phyloP scores from a whole-genome alignment of 2,888 invertebrate genomes.

The Drosophila kanekoi region DNA sequence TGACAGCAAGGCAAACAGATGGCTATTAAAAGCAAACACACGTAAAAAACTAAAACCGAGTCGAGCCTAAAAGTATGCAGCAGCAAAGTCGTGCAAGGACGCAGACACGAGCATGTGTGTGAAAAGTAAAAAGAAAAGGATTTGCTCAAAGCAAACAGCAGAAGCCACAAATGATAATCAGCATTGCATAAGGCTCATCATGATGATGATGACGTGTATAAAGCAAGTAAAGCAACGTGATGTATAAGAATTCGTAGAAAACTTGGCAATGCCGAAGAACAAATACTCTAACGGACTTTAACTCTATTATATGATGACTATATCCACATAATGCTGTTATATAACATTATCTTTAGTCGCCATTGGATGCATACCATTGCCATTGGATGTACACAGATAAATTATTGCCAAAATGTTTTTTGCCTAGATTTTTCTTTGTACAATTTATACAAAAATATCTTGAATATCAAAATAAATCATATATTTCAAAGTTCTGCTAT shows the following conservation, averaged over 20 bases:
- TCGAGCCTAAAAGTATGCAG: constrained; percentile 69
- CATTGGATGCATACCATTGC: too few species aligned
- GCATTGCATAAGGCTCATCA: constrained; percentile 39
- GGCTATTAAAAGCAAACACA: constrained; percentile 78
- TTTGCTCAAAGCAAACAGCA: constrained; percentile 50
- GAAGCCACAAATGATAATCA: constrained; percentile 65
- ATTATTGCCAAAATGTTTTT: too few species aligned
- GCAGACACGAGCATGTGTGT: constrained; percentile 23
- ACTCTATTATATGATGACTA: background rate
- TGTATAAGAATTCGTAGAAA: background rate
- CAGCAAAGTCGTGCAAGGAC: constrained; percentile 73
- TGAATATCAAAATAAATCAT: too few species aligned
- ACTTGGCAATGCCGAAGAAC: background rate
- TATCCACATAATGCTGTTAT: background rate
- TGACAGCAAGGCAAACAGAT: constrained; percentile 75
- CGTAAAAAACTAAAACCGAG: constrained; percentile 64
- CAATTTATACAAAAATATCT: too few species aligned
- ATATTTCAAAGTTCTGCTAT: too few species aligned
- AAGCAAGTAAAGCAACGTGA: constrained; percentile 31
- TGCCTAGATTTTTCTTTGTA: too few species aligned
- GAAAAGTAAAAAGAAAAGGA: constrained; percentile 53
- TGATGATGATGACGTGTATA: constrained; percentile 38
- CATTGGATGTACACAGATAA: too few species aligned
- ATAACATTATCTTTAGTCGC: background rate
- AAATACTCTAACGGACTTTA: constrained; percentile 8